A percentile compares a stretch with the other conserved stretches of the same genome.
Conservation (phyloP, 1,140 invertebrate genomes). For the Neodiprion lecontei region DNA sequence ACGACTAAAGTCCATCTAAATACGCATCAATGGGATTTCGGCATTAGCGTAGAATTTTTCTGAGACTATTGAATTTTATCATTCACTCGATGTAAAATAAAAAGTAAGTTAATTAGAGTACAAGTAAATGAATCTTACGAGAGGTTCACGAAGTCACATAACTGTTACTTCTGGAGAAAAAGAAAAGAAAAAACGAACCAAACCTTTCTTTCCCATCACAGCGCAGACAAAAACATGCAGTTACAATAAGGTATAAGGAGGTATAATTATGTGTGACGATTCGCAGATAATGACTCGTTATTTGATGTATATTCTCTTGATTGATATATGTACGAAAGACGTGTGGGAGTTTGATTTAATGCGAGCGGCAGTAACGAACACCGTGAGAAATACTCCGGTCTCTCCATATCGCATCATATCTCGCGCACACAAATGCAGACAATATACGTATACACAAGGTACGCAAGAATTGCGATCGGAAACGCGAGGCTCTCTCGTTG, state of each 20-base stretch:
- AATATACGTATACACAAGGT: no score
- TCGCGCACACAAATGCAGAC: no score
- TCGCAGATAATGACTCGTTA: neutral
- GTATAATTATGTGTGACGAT: neutral
- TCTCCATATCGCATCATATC: no score
- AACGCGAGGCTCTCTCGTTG: no score
- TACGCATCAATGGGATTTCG: no score
- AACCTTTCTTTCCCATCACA: neutral
- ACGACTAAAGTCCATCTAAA: no score
- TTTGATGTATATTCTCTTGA: neutral
- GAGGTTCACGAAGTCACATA: neutral
- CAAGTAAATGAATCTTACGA: neutral
- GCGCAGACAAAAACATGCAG: neutral
- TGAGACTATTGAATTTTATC: no score
- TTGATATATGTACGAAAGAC: neutral
- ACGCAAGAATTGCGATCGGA: no score
- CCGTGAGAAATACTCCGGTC: neutral
- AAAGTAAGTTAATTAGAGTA: no score
- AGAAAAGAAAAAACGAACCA: neutral
- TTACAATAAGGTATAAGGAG: neutral
- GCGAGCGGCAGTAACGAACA: neutral
- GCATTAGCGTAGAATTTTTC: no score
- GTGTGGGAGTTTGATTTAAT: constrained; percentile 5
- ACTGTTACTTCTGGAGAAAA: neutral
- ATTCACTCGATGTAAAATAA: no score